A percentile compares a stretch with the other conserved stretches of the same genome.
These are phyloP conservation scores for Latrodectus hesperus DNA, from an alignment of 2,888 invertebrate species.

Conservation along the genomic window DNA sequence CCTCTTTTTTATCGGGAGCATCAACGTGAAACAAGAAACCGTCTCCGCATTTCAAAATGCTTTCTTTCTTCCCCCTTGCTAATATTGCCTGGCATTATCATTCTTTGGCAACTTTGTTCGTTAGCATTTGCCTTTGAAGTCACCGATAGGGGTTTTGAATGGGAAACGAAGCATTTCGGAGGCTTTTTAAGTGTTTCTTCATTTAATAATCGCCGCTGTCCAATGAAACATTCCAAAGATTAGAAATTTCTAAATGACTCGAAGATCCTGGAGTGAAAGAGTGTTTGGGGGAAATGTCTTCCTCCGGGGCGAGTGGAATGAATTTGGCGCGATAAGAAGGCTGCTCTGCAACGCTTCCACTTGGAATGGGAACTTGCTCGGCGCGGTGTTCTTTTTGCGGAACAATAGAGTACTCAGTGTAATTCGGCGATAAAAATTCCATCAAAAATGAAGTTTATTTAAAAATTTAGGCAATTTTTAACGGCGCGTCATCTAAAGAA, in stretches of 20 bases:
- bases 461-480: too few relatives aligned
- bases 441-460: too few relatives aligned
- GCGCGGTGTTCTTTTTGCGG: too few relatives aligned
- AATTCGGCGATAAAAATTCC: too few relatives aligned
- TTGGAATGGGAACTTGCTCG: too few relatives aligned
- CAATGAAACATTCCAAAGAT: constrained; percentile 4
- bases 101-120: constrained; percentile 35
- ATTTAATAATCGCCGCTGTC: constrained; percentile 52
- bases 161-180: constrained; percentile 35
- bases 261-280: background rate
- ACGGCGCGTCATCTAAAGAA: too few relatives aligned
- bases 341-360: background rate
- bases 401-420: too few relatives aligned
- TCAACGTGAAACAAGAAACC: constrained; percentile 40
- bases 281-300: background rate
- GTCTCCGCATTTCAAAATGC: background rate
- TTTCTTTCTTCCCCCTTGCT: background rate
- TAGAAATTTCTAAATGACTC: background rate
- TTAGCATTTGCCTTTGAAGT: constrained; percentile 35
- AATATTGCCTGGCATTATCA: background rate
- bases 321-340: background rate
- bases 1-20: constrained; percentile 9
- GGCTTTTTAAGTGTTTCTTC: constrained; percentile 34
- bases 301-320: background rate
- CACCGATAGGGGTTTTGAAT: constrained; percentile 43